Base-by-base conservation (phyloP, 2,888 invertebrate species). In the Diaphora mendica region DNA sequence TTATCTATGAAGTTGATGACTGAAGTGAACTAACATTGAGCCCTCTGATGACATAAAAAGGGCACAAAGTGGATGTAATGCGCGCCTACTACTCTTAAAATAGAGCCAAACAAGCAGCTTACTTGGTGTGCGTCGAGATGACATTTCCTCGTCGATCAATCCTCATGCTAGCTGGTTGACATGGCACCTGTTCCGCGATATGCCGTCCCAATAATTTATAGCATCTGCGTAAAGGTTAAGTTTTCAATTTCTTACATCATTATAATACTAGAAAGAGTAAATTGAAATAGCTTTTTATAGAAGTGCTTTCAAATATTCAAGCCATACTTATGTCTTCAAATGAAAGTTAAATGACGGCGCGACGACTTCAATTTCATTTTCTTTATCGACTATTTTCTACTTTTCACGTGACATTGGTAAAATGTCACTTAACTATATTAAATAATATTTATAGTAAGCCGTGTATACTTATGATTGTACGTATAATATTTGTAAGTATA, bases 101-200 rank as follows among this genome's bases (percentile, higher is more conserved):
- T 13, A 4, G 3, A 8, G 0, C 5, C 1, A 7, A 20, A 4
- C 23, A 33, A 68, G 1, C 5, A 48, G 8, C 85, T 84, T 91
- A 97, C 97, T 97, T 97, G 67, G 96, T 91, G 89, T 98, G 98
- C 20, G 96, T 95, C 78, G 97, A 98, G 71, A 97, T 92, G 62
- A 98, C 93, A 83, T 97, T 96, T 5, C 98, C 98, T 82, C 97
- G 96, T 2, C 96, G 96, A 89, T 98, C 97, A 74, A 98, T 95
- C 73, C 96, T 96, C 96, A 98, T 98, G 86, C 97, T 96, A 74
- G 96, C 95, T 0, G 98, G 96, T 82, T 97, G 93, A 84, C 98
- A 98, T 35, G 97, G 97, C 8, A 98, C 96, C 75, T 96, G 96
- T 73, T 97, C 96, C 0, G 97, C 97, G 71, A 97, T 96, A 4